Conservation (phyloP, 2,113 vertebrate species). For the Peucedramus taeniatus region DNA sequence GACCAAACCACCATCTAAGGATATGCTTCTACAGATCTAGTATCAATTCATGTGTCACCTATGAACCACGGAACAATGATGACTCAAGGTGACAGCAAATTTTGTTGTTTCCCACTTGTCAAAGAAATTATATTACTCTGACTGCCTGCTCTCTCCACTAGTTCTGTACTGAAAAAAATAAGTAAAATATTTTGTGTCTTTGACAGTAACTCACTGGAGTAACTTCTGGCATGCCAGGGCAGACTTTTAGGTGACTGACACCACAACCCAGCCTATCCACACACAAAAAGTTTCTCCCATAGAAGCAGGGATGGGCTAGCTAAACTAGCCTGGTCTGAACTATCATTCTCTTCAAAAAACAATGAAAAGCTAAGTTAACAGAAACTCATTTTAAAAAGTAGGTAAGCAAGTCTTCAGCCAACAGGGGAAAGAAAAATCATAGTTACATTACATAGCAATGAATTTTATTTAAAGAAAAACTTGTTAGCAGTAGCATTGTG, state of each 20-base stretch:
- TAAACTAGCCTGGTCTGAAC: neutral
- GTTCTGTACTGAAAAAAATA: neutral
- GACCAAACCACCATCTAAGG: neutral
- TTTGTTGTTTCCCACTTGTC: neutral
- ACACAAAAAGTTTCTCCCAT: neutral
- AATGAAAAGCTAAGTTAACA: neutral
- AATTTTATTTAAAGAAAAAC: neutral
- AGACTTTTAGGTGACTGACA: neutral
- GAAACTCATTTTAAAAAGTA: neutral
- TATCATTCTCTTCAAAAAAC: neutral
- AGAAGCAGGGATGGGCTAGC: neutral
- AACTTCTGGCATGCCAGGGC: neutral
- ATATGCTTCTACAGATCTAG: neutral
- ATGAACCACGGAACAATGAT: neutral
- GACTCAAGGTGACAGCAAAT: neutral
- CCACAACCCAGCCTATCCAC: neutral
- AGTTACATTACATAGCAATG: neutral
- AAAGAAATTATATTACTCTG: neutral
- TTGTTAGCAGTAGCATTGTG: neutral
- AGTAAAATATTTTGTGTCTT: neutral
- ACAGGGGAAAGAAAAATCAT: neutral
- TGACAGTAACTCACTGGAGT: neutral
- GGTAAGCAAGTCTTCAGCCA: neutral
- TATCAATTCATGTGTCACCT: neutral
- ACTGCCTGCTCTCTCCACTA: neutral